Evolutionary conservation across 2,797 vertebrate genomes (phyloP), one percentile per base, ranked within the genome.

Genomic region (Novumbra hubbsi): DNA sequence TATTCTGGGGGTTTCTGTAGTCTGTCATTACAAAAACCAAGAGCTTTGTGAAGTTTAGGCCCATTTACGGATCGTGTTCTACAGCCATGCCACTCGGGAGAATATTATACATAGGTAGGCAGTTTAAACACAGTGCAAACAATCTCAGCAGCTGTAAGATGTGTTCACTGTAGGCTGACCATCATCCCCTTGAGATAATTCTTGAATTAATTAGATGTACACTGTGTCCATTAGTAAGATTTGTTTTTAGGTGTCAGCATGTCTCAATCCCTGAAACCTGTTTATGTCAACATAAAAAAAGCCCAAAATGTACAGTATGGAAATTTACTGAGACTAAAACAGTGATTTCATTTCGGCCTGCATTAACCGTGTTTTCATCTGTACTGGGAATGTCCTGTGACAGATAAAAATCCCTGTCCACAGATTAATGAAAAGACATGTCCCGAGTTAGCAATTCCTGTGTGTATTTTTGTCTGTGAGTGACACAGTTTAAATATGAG

Each of bases 381-480:
- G 68, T 48, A 52, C 14, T 50, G 34, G 24, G 4, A 49, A 30
- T 8, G 27, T 28, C 48, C 68, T 1, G 38, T 27, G 52, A 62
- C 50, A 57, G 34, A 50, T 60, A 70, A 21, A 62, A 78, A 15
- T 28, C 65, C 65, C 60, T 66, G 49, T 55, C 65, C 21, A 67
- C 66, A 48, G 41, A 87, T 84, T 81, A 76, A 84, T 77, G 67
- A 75, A 76, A 68, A 70, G 48, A 75, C 48, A 73, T 70, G 5
- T 80, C 75, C 74, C 76, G 73, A 82, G 79, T 80, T 70, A 64
- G 27, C 57, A 66, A 49, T 45, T 5, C 14, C 60, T 63, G 60
- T 27, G 60, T 27, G 27, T 34, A 66, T 16, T 19, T 17, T 66
- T 32, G 16, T 15, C 64, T 66, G 16, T 66, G 16, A 16, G 63